Percentiles rank a stretch among this genome's conserved stretches.
Evolutionary conservation across 2,113 vertebrate species (phyloP).

Genomic region (Odocoileus virginianus): DNA sequence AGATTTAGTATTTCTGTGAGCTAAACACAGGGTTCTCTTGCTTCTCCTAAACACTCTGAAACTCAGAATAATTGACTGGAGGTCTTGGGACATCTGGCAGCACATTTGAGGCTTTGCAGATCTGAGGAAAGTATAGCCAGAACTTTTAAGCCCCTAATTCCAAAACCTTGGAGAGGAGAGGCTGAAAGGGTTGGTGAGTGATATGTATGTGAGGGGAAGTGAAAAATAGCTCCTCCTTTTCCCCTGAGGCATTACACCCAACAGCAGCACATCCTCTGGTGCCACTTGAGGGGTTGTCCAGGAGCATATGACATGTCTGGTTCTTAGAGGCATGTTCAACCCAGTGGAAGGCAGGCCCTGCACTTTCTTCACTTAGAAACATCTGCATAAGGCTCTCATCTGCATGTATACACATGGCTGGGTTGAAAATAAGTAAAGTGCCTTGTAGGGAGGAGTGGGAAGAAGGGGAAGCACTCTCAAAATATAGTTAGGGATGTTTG

Average conservation of each 20-base stretch:
- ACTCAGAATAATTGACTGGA: not conserved
- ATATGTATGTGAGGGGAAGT: not conserved
- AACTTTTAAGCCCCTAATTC: not conserved
- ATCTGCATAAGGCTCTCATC: not conserved
- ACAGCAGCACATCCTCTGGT: not conserved
- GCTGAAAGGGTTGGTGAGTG: not conserved
- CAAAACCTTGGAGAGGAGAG: not conserved
- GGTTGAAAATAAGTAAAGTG: not conserved
- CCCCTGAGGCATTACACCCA: not conserved
- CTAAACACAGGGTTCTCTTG: not conserved
- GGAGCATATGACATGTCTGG: not conserved
- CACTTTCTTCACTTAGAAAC: not conserved
- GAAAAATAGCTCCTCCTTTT: not conserved
- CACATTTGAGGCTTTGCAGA: not conserved
- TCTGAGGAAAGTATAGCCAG: not conserved
- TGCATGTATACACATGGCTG: not conserved
- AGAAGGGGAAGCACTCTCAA: not conserved
- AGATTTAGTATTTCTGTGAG: not conserved
- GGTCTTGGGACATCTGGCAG: not conserved
- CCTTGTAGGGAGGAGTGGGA: not conserved
- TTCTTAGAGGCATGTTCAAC: not conserved
- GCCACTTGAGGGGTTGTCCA: not conserved
- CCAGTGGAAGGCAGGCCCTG: not conserved
- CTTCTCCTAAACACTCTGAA: slow-evolving; percentile 19
- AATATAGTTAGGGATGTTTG: not conserved